Evolutionary conservation across 2,888 invertebrate species (phyloP).

Genomic region (Orthosia gracilis): DNA sequence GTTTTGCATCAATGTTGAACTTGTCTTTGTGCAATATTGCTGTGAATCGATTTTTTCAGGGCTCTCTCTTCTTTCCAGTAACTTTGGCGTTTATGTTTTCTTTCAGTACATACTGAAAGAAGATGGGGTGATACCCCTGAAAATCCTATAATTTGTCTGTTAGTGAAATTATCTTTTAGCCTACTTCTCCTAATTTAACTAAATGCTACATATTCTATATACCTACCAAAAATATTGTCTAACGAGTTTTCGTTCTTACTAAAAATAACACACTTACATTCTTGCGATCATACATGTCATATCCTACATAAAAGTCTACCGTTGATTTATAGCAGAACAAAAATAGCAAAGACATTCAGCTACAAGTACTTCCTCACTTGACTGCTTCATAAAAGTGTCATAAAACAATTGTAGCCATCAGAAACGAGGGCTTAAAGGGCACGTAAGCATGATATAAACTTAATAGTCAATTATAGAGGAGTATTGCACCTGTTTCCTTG

Average conservation of each 20-base stretch:
- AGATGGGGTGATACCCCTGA: too few relatives aligned
- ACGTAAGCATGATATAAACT: slow-evolving; percentile 33
- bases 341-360: slow-evolving; percentile 2
- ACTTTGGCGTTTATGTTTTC: too few relatives aligned
- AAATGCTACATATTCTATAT: too few relatives aligned
- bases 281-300: not conserved
- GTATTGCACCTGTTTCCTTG: slow-evolving; percentile 82
- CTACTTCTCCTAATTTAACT: too few relatives aligned
- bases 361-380: slow-evolving; percentile 24
- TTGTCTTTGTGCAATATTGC: too few relatives aligned
- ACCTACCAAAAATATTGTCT: not conserved
- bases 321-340: slow-evolving; percentile 10
- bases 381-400: slow-evolving; percentile 48
- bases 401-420: slow-evolving; percentile 56
- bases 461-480: slow-evolving; percentile 60
- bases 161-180: too few relatives aligned
- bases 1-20: too few relatives aligned
- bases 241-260: not conserved
- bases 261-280: not conserved
- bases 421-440: slow-evolving; percentile 37
- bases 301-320: not conserved
- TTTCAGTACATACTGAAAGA: too few relatives aligned
- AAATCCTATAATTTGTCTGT: too few relatives aligned
- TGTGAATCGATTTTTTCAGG: too few relatives aligned
- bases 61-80: too few relatives aligned